Base-by-base conservation (phyloP, 1,140 invertebrate genomes). In the Mya arenaria region DNA sequence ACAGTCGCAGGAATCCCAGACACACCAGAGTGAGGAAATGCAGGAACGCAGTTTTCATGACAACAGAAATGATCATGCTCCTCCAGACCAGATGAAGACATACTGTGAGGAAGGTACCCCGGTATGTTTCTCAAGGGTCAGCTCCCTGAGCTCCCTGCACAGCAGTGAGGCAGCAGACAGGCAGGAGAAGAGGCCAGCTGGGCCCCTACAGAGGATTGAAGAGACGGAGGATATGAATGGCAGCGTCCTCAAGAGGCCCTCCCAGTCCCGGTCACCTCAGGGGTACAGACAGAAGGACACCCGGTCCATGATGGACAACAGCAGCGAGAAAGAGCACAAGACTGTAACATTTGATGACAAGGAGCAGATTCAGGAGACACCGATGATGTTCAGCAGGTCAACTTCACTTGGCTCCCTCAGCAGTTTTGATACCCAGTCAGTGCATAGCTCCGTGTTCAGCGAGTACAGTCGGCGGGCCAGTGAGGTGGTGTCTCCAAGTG, bases 301-400 rank as follows among this genome's bases (percentile, higher is more conserved):
- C 62, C 48, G 62, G 1, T 60, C 79, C 8, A 72, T 65, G n/a
- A 55, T 66, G 1, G 83, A 83, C 32, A 41, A 48, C 74, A 69
- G 44, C 41, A 36, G 55, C 32, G 90, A 90, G 52, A 85, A 87
- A 66, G 87, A 89, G 55, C 74, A 85, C 37, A 95, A 96, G 90
- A 93, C 94, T 30, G 95, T 96, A 0, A 95, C 95, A 19, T 96
- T 95, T 87, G 94, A 94, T 79, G 94, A 95, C 88, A 92, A 95
- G 84, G 93, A 94, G 84, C 97, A 96, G 86, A 95, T 96, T 0
- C 95, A 98, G 88, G 96, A 98, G 91, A 99, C 98, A 0, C 98
- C 98, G 0, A 92, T 99, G 4, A 98, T 99, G 97, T 99, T 99
- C 93, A 98, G 97, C 0, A 94, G 97, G 3, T 96, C 96, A 73